A percentile compares a stretch with the other conserved stretches of the same genome.
These are phyloP conservation scores for Chaetodon trifasciatus DNA, from an alignment of 2,797 vertebrate species.

Conservation along the genomic window DNA sequence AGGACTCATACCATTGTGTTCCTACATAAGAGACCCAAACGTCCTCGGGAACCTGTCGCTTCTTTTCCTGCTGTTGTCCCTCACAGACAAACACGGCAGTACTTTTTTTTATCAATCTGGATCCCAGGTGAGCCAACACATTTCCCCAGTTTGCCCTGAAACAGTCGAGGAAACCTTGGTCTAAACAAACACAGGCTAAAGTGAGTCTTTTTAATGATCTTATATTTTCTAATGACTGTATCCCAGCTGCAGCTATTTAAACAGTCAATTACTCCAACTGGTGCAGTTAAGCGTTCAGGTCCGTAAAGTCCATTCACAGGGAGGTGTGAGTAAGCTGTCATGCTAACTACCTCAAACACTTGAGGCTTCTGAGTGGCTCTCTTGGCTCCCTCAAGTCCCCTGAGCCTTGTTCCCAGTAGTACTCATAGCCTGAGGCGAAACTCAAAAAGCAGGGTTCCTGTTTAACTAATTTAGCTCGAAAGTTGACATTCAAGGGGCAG, in stretches of 20 bases:
- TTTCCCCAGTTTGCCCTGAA: slow-evolving; percentile 17
- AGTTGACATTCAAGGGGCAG: slow-evolving; percentile 39
- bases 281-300: slow-evolving; percentile 43
- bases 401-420: slow-evolving; percentile 36
- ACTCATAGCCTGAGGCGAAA: slow-evolving; percentile 21
- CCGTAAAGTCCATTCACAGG: slow-evolving; percentile 66
- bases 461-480: slow-evolving; percentile 44
- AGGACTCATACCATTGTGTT: slow-evolving; percentile 20
- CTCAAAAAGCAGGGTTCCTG: slow-evolving; percentile 32
- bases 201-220: slow-evolving; percentile 40
- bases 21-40: slow-evolving; percentile 28
- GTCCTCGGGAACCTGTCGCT: slow-evolving; percentile 23
- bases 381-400: slow-evolving; percentile 25
- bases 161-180: neutral
- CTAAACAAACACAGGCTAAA: slow-evolving; percentile 20
- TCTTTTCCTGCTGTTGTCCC: neutral
- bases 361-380: slow-evolving; percentile 35
- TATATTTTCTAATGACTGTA: slow-evolving; percentile 15
- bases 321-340: slow-evolving; percentile 64
- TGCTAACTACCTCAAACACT: slow-evolving; percentile 62
- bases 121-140: slow-evolving; percentile 22
- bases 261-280: slow-evolving; percentile 45
- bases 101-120: slow-evolving; percentile 18
- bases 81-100: slow-evolving; percentile 17
- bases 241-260: slow-evolving; percentile 45